These are phyloP conservation scores for Cyclophora punctaria DNA, from an alignment of 2,888 invertebrate genomes.

Conservation along the genomic window DNA sequence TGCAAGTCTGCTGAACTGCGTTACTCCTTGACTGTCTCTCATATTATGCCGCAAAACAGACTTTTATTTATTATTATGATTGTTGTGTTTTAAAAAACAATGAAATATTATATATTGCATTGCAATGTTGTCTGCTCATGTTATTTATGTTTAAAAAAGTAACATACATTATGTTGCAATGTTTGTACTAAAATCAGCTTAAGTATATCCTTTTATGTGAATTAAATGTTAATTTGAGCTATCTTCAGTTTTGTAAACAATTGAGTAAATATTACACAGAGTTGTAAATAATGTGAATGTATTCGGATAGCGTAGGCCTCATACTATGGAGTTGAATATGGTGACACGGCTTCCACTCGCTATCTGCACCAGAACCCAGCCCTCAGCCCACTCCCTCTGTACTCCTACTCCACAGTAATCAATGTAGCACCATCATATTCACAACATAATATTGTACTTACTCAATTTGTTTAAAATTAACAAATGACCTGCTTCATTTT, in stretches of 20 bases:
- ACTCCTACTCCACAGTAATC: conserved; percentile 1
- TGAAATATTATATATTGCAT: no score
- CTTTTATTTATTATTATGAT: no score
- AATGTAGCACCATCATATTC: conserved; percentile 2
- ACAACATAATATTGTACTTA: conserved; percentile 2
- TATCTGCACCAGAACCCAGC: conserved; percentile 1
- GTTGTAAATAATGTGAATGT: no score
- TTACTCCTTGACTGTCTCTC: neutral
- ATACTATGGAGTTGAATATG: neutral
- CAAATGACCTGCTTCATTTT: conserved; percentile 10
- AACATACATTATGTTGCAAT: no score
- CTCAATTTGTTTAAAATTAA: conserved; percentile 7
- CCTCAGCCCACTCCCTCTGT: conserved; percentile 1
- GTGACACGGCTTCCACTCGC: conserved; percentile 3
- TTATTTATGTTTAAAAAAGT: no score
- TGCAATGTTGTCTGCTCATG: no score
- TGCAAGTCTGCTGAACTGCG: neutral
- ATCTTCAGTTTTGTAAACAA: neutral
- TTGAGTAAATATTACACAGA: neutral
- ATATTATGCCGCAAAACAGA: no score
- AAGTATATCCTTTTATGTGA: no score
- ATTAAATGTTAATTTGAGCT: no score
- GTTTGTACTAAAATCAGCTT: no score
- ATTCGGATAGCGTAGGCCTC: neutral
- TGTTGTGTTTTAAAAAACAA: no score